Evolutionary conservation across 2,797 vertebrate species (phyloP).

Genomic region (Chrosomus eos): DNA sequence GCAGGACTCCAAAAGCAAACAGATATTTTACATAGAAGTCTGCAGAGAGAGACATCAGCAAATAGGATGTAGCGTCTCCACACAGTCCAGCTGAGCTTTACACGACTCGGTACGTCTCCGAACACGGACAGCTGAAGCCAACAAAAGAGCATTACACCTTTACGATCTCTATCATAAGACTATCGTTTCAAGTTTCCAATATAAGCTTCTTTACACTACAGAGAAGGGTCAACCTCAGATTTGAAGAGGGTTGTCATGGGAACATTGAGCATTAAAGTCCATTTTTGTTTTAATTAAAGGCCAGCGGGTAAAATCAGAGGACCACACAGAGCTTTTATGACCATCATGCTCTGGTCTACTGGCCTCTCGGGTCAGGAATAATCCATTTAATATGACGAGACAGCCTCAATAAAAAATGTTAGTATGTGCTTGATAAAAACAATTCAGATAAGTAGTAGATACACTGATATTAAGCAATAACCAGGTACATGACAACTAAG

Average conservation of each 20-base stretch:
- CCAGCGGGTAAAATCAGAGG: constrained; percentile 28
- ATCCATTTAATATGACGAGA: background rate
- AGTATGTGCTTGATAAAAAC: background rate
- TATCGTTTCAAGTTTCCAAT: background rate
- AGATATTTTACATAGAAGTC: background rate
- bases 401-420: background rate
- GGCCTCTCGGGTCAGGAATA: background rate
- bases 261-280: constrained; percentile 57
- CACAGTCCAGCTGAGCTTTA: constrained; percentile 25
- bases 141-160: background rate
- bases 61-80: constrained; percentile 21
- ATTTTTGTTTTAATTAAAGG: constrained; percentile 59
- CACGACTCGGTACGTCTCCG: background rate
- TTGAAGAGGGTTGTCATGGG: constrained; percentile 63
- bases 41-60: background rate
- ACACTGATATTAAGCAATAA: background rate
- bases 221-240: constrained; percentile 38
- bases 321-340: constrained; percentile 2
- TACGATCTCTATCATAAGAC: background rate
- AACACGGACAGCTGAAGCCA: constrained; percentile 17
- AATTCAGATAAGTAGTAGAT: background rate
- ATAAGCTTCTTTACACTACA: constrained; percentile 18
- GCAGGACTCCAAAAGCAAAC: constrained; percentile 30
- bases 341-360: background rate
- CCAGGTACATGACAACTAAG: background rate